Evolutionary conservation across 30 jellyfish, hydroid and myxozoan genomes (phyloP).

Genomic region (Hydractinia symbiolongicarpus): DNA sequence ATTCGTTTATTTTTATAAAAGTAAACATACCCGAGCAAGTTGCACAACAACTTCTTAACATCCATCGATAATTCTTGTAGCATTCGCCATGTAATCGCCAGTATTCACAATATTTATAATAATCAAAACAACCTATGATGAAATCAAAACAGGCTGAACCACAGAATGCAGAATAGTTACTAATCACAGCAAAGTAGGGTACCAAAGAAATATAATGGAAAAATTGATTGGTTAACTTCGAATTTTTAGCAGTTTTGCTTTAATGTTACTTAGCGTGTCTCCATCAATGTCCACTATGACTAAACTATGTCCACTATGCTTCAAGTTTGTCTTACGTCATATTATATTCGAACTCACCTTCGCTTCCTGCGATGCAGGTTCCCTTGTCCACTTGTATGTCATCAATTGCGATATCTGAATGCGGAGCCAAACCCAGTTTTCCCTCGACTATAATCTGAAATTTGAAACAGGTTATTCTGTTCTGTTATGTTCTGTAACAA

Average conservation of each 20-base stretch:
- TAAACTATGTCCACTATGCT: no score
- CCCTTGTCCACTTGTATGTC: constrained; percentile 60
- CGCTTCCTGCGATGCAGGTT: constrained; percentile 35
- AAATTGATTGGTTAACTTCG: no score
- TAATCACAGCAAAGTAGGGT: no score
- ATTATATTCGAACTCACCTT: constrained; percentile 21
- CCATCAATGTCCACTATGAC: no score
- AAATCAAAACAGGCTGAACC: background rate
- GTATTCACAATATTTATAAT: constrained; percentile 18
- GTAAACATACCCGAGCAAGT: constrained; percentile 36
- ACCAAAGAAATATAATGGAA: no score
- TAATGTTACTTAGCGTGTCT: no score
- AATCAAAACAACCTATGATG: constrained; percentile 37
- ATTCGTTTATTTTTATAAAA: no score
- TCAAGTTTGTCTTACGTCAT: no score
- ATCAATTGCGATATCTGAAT: constrained; percentile 72
- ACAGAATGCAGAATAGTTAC: no score
- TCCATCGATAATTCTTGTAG: constrained; percentile 33
- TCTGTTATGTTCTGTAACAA: background rate
- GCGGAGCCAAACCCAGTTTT: constrained; percentile 33
- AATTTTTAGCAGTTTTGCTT: no score
- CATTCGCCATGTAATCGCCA: constrained; percentile 69
- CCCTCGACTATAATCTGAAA: constrained; percentile 56
- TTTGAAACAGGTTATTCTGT: background rate
- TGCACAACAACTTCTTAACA: constrained; percentile 42